Evolutionary conservation across 2,888 invertebrate genomes (phyloP).

Genomic region (Eueremaeus valkanovi): DNA sequence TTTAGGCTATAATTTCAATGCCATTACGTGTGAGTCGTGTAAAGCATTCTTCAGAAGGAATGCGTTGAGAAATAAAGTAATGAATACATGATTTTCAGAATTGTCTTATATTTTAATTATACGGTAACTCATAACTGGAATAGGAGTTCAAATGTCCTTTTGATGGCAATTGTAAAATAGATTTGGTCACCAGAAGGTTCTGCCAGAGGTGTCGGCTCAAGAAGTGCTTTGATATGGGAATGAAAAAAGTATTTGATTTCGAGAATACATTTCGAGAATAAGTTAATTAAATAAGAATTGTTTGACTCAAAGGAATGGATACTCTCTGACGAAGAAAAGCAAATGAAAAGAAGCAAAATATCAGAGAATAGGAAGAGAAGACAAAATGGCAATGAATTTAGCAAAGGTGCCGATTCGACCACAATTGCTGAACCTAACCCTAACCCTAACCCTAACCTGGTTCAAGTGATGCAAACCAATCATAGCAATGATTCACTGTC

Average conservation of each 20-base stretch:
- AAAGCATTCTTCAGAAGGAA: constrained; percentile 95
- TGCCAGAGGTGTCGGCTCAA: constrained; percentile 93
- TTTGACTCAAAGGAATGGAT: constrained; percentile 68
- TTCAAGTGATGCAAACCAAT: too few species aligned
- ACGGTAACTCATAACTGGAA: neutral
- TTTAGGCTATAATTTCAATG: constrained; percentile 77
- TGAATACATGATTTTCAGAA: constrained; percentile 32
- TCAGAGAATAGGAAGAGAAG: constrained; percentile 58
- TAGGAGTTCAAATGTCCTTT: constrained; percentile 89
- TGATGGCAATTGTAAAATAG: constrained; percentile 81
- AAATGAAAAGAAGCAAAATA: constrained; percentile 78
- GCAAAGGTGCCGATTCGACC: constrained; percentile 15
- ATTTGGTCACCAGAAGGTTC: constrained; percentile 83
- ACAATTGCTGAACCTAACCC: neutral
- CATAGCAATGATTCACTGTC: neutral
- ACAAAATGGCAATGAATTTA: neutral
- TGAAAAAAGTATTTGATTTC: constrained; percentile 66
- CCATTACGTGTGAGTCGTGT: constrained; percentile 92
- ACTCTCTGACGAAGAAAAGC: constrained; percentile 91
- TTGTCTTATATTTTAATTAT: neutral
- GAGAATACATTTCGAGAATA: neutral
- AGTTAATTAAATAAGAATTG: neutral
- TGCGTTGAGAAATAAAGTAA: constrained; percentile 77
- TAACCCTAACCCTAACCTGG: neutral
- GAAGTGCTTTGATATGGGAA: constrained; percentile 88